phyloP scores from a whole-genome alignment of 2,797 vertebrate species.

The Australoheros facetus region DNA sequence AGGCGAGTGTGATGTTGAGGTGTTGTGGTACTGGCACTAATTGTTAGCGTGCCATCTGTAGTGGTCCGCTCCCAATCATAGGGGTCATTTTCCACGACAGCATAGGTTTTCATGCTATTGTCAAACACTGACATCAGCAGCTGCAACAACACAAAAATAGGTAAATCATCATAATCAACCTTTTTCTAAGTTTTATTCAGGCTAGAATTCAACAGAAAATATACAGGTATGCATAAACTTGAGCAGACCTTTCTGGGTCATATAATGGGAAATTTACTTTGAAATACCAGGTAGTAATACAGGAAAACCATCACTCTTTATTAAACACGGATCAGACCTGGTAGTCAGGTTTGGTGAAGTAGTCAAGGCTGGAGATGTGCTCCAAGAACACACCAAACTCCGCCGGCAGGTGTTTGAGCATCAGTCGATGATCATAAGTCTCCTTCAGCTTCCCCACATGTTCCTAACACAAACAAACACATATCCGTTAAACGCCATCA shows the following conservation, averaged over 20 bases:
- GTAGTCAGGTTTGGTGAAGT: conserved; percentile 98
- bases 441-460: conserved; percentile 99
- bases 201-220: background rate
- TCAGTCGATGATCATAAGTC: conserved; percentile 93
- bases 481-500: conserved; percentile 13
- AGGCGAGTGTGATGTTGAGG: conserved; percentile 95
- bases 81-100: conserved; percentile 93
- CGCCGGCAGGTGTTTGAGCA: conserved; percentile 96
- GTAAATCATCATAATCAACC: background rate
- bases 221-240: background rate
- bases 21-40: conserved; percentile 88
- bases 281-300: background rate
- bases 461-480: conserved; percentile 80
- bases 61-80: conserved; percentile 97
- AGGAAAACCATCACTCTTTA: background rate
- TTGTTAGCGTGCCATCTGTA: conserved; percentile 89
- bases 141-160: conserved; percentile 69
- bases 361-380: conserved; percentile 93
- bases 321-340: conserved; percentile 79
- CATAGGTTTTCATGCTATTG: conserved; percentile 95
- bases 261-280: background rate
- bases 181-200: background rate
- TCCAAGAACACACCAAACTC: conserved; percentile 95
- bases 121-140: conserved; percentile 97
- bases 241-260: background rate